These are phyloP conservation scores for Entelurus aequoreus DNA, from an alignment of 2,113 vertebrate genomes.

Conservation along the genomic window DNA sequence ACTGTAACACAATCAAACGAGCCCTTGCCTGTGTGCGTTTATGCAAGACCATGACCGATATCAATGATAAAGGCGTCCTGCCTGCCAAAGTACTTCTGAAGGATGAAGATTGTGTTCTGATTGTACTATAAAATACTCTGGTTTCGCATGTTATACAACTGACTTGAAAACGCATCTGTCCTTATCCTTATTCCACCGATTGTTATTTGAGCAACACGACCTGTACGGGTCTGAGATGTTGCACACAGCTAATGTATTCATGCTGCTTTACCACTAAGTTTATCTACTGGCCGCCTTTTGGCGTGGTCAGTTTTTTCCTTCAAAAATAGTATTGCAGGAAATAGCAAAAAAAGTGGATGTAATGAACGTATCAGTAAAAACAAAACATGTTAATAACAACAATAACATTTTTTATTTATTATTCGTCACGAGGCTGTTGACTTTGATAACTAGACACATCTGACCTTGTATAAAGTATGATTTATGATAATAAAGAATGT, in stretches of 20 bases:
- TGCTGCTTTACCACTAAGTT: too few species aligned
- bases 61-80: constrained; percentile 22
- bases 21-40: constrained; percentile 41
- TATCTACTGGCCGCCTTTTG: background rate
- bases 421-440: background rate
- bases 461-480: background rate
- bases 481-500: too few species aligned
- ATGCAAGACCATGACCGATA: background rate
- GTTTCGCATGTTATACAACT: background rate
- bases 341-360: too few species aligned
- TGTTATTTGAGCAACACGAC: too few species aligned
- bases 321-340: background rate
- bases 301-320: background rate
- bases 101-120: constrained; percentile 8
- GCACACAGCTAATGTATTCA: too few species aligned
- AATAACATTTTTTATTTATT: background rate
- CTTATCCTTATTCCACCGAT: background rate
- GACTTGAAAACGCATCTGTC: background rate
- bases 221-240: background rate
- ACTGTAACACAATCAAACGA: constrained; percentile 61
- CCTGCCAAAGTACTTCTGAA: constrained; percentile 16
- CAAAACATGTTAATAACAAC: background rate
- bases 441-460: background rate
- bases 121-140: background rate
- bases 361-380: background rate